A percentile compares a stretch with the other conserved stretches of the same genome.
Evolutionary conservation across 2,797 vertebrate genomes (phyloP).

Genomic region (Ptychadena robeensis): DNA sequence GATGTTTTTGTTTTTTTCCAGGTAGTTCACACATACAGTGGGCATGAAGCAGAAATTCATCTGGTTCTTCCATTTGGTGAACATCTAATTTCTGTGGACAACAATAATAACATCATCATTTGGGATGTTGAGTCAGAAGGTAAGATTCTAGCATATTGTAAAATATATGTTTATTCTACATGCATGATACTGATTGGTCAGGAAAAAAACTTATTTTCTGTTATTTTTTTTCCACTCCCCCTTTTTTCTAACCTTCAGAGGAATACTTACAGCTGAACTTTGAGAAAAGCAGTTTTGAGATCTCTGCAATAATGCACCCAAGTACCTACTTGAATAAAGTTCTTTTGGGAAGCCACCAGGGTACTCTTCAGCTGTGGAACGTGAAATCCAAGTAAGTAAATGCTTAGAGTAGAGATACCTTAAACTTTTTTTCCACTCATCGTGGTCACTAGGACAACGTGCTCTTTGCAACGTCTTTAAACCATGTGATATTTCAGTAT

Average conservation of each 20-base stretch:
- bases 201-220: no score
- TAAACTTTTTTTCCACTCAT: no score
- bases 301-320: constrained; percentile 90
- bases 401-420: not conserved
- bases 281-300: constrained; percentile 83
- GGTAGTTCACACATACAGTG: constrained; percentile 88
- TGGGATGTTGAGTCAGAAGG: constrained; percentile 89
- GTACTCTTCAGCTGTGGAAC: constrained; percentile 94
- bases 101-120: constrained; percentile 83
- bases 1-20: constrained; percentile 64
- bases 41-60: constrained; percentile 85
- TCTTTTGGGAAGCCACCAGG: constrained; percentile 91
- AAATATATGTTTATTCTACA: not conserved
- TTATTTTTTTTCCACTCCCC: no score
- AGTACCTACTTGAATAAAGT: constrained; percentile 97
- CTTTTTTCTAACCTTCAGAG: constrained; percentile 72
- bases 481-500: no score
- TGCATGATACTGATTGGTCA: no score
- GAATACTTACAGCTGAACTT: constrained; percentile 86
- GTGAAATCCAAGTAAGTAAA: constrained; percentile 88
- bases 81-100: constrained; percentile 90
- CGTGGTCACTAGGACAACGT: no score
- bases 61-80: constrained; percentile 92
- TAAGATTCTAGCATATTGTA: constrained; percentile 61
- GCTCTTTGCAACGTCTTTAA: no score